Conservation (phyloP, 2,797 vertebrate genomes). For the Mormyrus hasselquistii region DNA sequence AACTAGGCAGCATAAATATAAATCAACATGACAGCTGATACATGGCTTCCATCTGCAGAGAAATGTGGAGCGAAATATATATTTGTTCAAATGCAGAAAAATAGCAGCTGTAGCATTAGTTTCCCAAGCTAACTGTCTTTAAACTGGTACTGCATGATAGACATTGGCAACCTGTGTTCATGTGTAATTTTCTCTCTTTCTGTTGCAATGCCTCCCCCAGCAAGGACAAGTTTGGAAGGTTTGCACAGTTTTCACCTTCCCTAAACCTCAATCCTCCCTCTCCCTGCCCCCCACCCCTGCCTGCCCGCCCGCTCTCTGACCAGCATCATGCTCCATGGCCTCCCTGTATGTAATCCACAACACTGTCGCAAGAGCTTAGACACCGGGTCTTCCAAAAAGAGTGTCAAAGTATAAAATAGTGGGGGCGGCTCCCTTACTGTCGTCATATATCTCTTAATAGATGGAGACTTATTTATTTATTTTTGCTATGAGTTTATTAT, state of each 20-base stretch:
- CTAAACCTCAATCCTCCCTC: conserved; percentile 52
- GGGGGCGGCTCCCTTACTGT: background rate
- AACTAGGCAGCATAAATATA: background rate
- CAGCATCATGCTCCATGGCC: conserved; percentile 74
- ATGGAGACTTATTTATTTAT: background rate
- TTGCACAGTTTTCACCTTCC: conserved; percentile 99
- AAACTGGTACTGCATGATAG: conserved; percentile 40
- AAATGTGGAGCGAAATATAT: background rate
- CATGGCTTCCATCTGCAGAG: background rate
- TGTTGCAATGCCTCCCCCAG: conserved; percentile 99
- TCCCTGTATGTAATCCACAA: conserved; percentile 67
- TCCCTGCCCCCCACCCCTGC: conserved; percentile 42
- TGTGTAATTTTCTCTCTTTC: conserved; percentile 80
- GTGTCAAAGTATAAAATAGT: background rate
- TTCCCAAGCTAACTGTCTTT: conserved; percentile 49
- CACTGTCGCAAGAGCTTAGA: conserved; percentile 39
- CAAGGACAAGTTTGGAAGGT: conserved; percentile 99
- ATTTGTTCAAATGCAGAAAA: background rate
- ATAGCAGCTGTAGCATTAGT: conserved; percentile 41
- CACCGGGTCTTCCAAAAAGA: background rate
- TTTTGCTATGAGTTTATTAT: background rate
- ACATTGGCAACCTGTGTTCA: conserved; percentile 63
- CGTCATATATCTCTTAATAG: background rate
- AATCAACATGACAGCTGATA: background rate
- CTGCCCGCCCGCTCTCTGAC: conserved; percentile 46